phyloP scores from a whole-genome alignment of 2,797 vertebrate species.

The Odontamblyopus rebecca region DNA sequence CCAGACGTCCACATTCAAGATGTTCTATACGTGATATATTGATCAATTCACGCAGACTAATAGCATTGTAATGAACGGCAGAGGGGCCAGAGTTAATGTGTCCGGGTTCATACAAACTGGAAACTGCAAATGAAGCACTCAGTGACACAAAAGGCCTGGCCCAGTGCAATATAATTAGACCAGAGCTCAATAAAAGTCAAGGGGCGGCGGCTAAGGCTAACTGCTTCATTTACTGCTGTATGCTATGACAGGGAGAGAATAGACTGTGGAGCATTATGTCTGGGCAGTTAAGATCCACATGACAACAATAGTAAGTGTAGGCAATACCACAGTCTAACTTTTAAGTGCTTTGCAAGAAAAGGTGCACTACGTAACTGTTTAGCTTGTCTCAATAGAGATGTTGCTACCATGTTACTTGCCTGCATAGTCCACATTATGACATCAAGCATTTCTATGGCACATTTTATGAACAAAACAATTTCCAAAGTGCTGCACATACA shows the following conservation, averaged over 20 bases:
- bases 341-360: background rate
- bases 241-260: conserved; percentile 73
- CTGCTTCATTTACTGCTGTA: conserved; percentile 80
- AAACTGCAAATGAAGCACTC: conserved; percentile 87
- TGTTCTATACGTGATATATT: conserved; percentile 96
- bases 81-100: conserved; percentile 84
- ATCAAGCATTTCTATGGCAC: no score
- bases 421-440: background rate
- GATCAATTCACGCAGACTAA: conserved; percentile 91
- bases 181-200: conserved; percentile 87
- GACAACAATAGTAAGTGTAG: conserved; percentile 23
- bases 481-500: no score
- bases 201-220: conserved; percentile 74
- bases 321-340: background rate
- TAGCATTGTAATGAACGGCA: conserved; percentile 88
- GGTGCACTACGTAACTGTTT: background rate
- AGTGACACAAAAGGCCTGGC: conserved; percentile 84
- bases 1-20: conserved; percentile 92
- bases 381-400: background rate
- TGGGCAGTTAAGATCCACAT: conserved; percentile 37
- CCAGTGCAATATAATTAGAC: conserved; percentile 86
- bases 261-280: conserved; percentile 33
- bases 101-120: conserved; percentile 84
- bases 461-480: no score
- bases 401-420: background rate